Evolutionary conservation across 2,888 invertebrate genomes (phyloP).

Genomic region (Platycheirus rosarum): DNA sequence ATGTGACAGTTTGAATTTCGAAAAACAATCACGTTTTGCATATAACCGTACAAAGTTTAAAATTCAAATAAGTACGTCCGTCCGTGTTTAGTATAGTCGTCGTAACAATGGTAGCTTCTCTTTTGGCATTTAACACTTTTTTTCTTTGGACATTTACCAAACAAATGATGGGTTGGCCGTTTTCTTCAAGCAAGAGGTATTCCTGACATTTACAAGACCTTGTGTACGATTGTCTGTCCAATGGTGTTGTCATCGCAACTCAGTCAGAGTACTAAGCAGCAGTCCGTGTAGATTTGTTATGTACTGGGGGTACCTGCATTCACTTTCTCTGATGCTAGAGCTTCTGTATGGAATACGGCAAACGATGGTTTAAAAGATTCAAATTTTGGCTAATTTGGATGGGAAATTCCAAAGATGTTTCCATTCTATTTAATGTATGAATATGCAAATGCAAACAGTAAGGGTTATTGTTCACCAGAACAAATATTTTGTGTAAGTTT

Average conservation of each 20-base stretch:
- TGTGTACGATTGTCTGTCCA: constrained; percentile 23
- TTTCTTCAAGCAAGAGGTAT: constrained; percentile 20
- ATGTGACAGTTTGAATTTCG: constrained; percentile 45
- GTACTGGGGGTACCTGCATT: neutral
- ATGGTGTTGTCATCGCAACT: constrained; percentile 60
- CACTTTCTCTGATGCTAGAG: constrained; percentile 36
- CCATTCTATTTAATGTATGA: neutral
- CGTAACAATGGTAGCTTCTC: constrained; percentile 59
- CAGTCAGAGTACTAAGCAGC: constrained; percentile 61
- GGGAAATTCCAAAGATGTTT: constrained; percentile 22
- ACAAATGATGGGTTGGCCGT: constrained; percentile 39
- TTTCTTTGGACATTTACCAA: constrained; percentile 62
- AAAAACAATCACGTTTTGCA: constrained; percentile 63
- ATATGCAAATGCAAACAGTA: neutral
- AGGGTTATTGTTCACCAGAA: constrained; percentile 1
- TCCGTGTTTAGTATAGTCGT: neutral
- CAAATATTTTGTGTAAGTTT: constrained; percentile 9
- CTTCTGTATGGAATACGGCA: constrained; percentile 3
- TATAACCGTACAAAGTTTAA: constrained; percentile 38
- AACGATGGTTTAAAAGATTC: neutral
- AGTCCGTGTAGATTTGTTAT: constrained; percentile 7
- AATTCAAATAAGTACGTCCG: constrained; percentile 49
- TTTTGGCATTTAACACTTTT: constrained; percentile 25
- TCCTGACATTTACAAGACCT: constrained; percentile 34
- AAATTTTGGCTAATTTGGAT: constrained; percentile 22